phyloP scores from a whole-genome alignment of 2,888 invertebrate genomes.

The Brenthis hecate region DNA sequence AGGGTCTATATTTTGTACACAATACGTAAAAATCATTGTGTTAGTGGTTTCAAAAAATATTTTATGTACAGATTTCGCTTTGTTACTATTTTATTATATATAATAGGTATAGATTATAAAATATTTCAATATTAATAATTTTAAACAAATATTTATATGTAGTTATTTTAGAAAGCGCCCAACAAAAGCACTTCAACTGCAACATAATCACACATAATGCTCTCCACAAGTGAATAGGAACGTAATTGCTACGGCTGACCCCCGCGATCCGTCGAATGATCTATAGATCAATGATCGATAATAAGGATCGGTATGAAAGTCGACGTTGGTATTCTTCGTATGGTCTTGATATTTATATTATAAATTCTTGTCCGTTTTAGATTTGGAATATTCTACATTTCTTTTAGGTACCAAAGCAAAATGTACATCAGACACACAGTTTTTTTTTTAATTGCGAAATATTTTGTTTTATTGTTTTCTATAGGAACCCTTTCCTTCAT shows the following conservation, averaged over 20 bases:
- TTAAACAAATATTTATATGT: not conserved
- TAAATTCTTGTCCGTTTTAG: not conserved
- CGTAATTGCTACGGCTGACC: slow-evolving; percentile 61
- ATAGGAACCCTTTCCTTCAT: too few relatives aligned
- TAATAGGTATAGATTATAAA: not conserved
- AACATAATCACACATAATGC: slow-evolving; percentile 40
- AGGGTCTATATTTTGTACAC: too few relatives aligned
- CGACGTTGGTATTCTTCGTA: slow-evolving; percentile 43
- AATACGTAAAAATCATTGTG: too few relatives aligned
- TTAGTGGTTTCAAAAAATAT: too few relatives aligned
- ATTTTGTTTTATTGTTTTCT: too few relatives aligned
- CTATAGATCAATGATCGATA: slow-evolving; percentile 72
- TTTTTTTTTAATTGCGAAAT: too few relatives aligned
- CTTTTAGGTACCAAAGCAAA: too few relatives aligned
- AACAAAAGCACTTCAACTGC: slow-evolving; percentile 23
- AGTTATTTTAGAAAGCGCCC: slow-evolving; percentile 26
- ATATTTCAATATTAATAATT: not conserved
- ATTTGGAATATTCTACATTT: too few relatives aligned
- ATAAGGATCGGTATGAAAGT: slow-evolving; percentile 58
- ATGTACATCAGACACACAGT: too few relatives aligned
- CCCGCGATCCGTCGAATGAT: slow-evolving; percentile 66
- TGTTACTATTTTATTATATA: too few relatives aligned
- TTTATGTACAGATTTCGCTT: too few relatives aligned
- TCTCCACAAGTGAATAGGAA: slow-evolving; percentile 54
- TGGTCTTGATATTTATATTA: slow-evolving; percentile 21